Conservation (phyloP, 2,113 vertebrate genomes). For the Dicentrarchus labrax region DNA sequence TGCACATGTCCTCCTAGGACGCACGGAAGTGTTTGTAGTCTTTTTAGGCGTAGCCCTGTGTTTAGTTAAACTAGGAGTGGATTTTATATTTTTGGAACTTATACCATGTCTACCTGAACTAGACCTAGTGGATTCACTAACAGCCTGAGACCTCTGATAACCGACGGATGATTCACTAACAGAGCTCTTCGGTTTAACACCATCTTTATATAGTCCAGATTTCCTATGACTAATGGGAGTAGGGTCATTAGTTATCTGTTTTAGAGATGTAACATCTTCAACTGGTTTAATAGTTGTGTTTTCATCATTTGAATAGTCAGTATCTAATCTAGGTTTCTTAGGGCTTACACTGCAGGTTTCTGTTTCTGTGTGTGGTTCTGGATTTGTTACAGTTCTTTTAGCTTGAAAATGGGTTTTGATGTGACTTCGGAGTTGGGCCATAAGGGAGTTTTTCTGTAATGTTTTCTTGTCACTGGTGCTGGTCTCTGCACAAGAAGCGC, state of each 20-base stretch:
- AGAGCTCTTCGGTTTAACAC: neutral
- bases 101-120: neutral
- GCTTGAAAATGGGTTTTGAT: conserved; percentile 29
- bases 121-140: neutral
- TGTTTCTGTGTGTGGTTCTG: neutral
- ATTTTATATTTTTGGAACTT: neutral
- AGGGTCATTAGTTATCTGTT: neutral
- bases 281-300: neutral
- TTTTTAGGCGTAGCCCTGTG: neutral
- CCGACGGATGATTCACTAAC: neutral
- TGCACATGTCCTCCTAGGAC: neutral
- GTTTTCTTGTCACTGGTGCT: conserved; percentile 20
- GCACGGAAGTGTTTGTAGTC: neutral
- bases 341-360: neutral
- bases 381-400: conserved; percentile 8
- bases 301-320: neutral
- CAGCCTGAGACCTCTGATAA: neutral
- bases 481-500: conserved; percentile 21
- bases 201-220: conserved; percentile 9
- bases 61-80: neutral
- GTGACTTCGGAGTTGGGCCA: conserved; percentile 54
- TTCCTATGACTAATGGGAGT: neutral
- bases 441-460: conserved; percentile 16
- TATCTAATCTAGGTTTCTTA: conserved; percentile 23
- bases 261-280: neutral